Conservation (phyloP, 2,888 invertebrate species). For the Oscheius sp. region DNA sequence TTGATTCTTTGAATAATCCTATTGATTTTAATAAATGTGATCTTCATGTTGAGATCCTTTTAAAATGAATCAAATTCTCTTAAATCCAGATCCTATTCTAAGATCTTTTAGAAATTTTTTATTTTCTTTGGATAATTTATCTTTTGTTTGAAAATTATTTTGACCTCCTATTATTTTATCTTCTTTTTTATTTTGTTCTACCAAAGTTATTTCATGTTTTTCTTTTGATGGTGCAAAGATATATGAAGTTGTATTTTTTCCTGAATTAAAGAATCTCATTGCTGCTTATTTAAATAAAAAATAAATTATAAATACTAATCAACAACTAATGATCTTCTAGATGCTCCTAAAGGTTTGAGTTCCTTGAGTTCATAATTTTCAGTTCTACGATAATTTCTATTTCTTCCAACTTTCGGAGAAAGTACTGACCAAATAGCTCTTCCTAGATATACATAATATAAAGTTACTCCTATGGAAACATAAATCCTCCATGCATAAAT, state of each 20-base stretch:
- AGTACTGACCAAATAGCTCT: constrained; percentile 22
- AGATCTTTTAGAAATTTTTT: no score
- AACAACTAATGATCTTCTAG: constrained; percentile 5
- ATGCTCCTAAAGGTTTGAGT: no score
- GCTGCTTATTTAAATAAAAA: not conserved
- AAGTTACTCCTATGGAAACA: constrained; percentile 6
- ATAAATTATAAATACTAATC: not conserved
- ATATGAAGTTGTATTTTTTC: constrained; percentile 30
- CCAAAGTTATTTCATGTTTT: constrained; percentile 33
- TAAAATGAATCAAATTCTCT: no score
- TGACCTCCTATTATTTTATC: not conserved
- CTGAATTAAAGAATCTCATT: constrained; percentile 26
- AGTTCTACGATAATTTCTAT: no score
- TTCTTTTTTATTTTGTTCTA: not conserved
- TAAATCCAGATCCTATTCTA: no score
- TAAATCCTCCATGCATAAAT: no score
- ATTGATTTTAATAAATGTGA: no score
- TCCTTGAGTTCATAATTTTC: no score
- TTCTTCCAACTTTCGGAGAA: constrained; percentile 28
- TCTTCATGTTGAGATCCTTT: no score
- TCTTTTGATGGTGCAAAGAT: constrained; percentile 14
- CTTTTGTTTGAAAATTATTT: no score
- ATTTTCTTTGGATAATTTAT: no score
- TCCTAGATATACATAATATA: constrained; percentile 5
- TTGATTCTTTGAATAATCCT: no score